Conservation (phyloP, 2,797 vertebrate genomes). For the Characodon lateralis region DNA sequence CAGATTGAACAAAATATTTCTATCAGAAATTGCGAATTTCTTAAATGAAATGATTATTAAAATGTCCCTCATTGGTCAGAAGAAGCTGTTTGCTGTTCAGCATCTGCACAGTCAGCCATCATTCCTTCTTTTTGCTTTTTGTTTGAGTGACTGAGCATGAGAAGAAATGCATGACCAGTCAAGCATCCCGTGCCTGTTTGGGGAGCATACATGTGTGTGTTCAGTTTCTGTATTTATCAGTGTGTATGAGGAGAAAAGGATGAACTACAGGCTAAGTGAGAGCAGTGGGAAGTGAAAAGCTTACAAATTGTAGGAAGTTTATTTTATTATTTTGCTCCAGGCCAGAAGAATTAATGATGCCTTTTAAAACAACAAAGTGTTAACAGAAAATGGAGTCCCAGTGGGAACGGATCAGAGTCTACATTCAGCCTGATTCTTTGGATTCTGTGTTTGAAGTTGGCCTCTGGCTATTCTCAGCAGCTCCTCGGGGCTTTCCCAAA, state of each 20-base stretch:
- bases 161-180: conserved; percentile 44
- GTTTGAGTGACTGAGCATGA: conserved; percentile 30
- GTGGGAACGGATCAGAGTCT: neutral
- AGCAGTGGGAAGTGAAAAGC: conserved; percentile 26
- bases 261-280: conserved; percentile 22
- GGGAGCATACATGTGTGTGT: conserved; percentile 5
- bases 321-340: conserved; percentile 36
- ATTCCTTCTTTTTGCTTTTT: conserved; percentile 16
- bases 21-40: conserved; percentile 12
- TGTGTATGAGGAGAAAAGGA: conserved; percentile 11
- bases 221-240: conserved; percentile 43
- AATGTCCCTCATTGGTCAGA: conserved; percentile 14
- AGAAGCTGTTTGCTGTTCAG: conserved; percentile 17
- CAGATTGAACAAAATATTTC: neutral
- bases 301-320: conserved; percentile 13
- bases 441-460: conserved; percentile 23
- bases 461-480: conserved; percentile 38
- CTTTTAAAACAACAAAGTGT: conserved; percentile 47
- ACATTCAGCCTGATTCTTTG: conserved; percentile 12
- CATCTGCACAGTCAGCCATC: conserved; percentile 26
- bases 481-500: conserved; percentile 33
- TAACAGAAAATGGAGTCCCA: conserved; percentile 37
- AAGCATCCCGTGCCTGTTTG: conserved; percentile 24
- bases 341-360: conserved; percentile 42
- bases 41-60: conserved; percentile 20